phyloP scores from a whole-genome alignment of 2,113 vertebrate genomes.

The Periophthalmus modestus region DNA sequence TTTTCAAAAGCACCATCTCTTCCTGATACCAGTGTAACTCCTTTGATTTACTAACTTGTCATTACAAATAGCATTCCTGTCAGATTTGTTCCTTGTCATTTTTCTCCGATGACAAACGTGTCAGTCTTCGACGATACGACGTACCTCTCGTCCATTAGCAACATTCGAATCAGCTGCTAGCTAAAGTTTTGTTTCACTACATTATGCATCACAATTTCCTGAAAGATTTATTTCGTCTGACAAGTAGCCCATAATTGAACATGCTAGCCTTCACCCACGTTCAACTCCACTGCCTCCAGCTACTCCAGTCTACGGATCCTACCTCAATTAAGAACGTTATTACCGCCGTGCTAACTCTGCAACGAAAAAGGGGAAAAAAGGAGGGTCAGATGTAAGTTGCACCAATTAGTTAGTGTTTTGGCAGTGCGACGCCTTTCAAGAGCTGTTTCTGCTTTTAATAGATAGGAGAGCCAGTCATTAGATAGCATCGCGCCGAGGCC shows the following conservation, averaged over 20 bases:
- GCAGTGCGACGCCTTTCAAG: background rate
- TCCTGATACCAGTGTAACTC: conserved; percentile 3
- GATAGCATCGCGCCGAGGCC: conserved; percentile 14
- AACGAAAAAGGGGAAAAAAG: conserved; percentile 24
- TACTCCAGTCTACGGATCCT: conserved; percentile 37
- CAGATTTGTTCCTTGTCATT: conserved; percentile 12
- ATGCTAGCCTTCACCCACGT: conserved; percentile 49
- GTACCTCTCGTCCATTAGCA: conserved; percentile 6
- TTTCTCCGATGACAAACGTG: conserved; percentile 24
- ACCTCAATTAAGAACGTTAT: conserved; percentile 58
- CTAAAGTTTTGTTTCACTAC: conserved; percentile 56
- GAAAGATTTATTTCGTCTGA: conserved; percentile 64
- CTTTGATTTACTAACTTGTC: conserved; percentile 9
- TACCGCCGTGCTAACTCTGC: conserved; percentile 36
- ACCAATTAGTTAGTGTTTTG: conserved; percentile 44
- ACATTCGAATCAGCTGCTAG: conserved; percentile 20
- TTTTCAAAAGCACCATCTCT: conserved; percentile 12
- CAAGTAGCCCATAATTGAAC: conserved; percentile 66
- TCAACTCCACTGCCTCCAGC: conserved; percentile 46
- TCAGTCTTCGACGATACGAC: conserved; percentile 31
- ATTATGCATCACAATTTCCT: conserved; percentile 50
- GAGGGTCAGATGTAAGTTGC: conserved; percentile 43
- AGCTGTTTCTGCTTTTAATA: conserved; percentile 30
- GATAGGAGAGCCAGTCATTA: conserved; percentile 23
- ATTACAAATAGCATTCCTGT: conserved; percentile 11